Evolutionary conservation across 2,113 vertebrate genomes (phyloP), one percentile per base, ranked within the genome.

Genomic region (Atractosteus spatula): DNA sequence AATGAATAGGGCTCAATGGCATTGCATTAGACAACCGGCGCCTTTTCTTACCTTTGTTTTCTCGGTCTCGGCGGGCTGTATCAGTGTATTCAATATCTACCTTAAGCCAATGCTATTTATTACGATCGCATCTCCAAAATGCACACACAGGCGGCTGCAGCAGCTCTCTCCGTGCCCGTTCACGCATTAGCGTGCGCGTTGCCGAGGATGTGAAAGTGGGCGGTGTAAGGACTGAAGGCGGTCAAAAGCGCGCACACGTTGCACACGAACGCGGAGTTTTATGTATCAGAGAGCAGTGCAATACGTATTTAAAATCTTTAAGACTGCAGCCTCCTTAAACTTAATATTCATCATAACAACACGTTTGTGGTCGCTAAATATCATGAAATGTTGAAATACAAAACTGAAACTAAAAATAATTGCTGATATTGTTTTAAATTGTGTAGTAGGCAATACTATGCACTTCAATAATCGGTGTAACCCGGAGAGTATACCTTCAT

Each of bases 81-180:
- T 64, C 4, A 17, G 62, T 17, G 7, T 7, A 17, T 64, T n/a
- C 17, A 4, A 2, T 4, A 10, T 64, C 17, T 64, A 12, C 8
- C 17, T 64, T 17, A 2, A 2, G 12, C 3, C 3, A 64, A 41
- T 7, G 17, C 17, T 41, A 8, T 64, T 64, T 17, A 16, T 41
- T 41, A 42, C 17, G 17, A 12, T 42, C 17, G 62, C 62, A 64
- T 64, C 62, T 17, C 62, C 62, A 29, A 7, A 17, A 42, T 29
- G 56, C 62, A 41, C 5, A 7, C 62, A 64, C 62, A 41, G 17
- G 62, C 62, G 41, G 62, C 62, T 64, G 62, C 62, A 64, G 62
- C 54, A 64, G 4, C 41, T 42, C 47, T 51, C 62, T 64, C 41
- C 17, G 62, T 64, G 16, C 14, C 62, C 17, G 17, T n/a, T 64